These are phyloP conservation scores for Gnathonemus longibarbis DNA, from an alignment of 2,113 vertebrate genomes.

Conservation along the genomic window DNA sequence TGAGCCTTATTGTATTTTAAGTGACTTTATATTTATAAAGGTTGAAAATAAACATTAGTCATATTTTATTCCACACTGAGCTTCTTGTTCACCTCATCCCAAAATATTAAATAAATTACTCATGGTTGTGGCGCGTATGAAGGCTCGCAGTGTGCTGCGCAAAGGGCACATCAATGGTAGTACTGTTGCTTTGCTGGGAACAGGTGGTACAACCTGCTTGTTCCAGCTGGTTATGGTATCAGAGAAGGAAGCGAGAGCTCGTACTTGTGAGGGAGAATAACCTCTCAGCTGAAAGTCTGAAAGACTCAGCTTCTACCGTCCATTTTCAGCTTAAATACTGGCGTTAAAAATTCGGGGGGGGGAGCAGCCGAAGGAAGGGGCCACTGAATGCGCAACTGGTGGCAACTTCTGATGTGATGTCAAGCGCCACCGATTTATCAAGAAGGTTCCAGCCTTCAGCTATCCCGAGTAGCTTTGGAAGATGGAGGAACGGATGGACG, in stretches of 20 bases:
- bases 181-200: neutral
- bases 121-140: neutral
- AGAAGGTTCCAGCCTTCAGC: neutral
- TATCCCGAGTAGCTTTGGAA: neutral
- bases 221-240: neutral
- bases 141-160: neutral
- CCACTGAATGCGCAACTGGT: neutral
- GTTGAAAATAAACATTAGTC: conserved; percentile 15
- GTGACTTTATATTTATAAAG: conserved; percentile 21
- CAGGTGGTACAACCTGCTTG: neutral
- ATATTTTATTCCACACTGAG: conserved; percentile 8
- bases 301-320: neutral
- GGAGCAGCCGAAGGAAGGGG: neutral
- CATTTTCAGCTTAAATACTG: neutral
- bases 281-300: neutral
- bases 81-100: neutral
- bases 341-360: neutral
- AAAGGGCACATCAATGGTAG: neutral
- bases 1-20: conserved; percentile 14
- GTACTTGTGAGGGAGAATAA: neutral
- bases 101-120: conserved; percentile 19
- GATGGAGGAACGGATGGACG: neutral
- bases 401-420: neutral
- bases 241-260: neutral
- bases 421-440: neutral